These are phyloP conservation scores for Drosophila borborema DNA, from an alignment of 2,888 invertebrate genomes.

Conservation along the genomic window DNA sequence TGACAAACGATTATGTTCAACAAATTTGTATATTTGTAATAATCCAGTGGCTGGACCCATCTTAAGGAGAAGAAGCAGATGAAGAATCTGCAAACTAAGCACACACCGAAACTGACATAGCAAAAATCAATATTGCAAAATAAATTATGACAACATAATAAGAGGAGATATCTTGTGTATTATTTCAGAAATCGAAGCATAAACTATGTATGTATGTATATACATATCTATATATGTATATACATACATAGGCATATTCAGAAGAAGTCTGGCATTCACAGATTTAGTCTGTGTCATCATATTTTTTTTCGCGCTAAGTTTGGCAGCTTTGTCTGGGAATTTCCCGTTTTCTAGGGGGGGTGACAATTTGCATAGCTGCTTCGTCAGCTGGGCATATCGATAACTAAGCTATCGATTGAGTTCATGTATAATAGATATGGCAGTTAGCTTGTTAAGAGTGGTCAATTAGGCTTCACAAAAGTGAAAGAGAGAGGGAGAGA, in stretches of 20 bases:
- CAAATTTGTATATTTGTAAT: conserved; percentile 17
- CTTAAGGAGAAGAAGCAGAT: too few relatives aligned
- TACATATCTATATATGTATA: neutral
- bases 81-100: neutral
- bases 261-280: neutral
- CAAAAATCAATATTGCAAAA: conserved; percentile 1
- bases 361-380: neutral
- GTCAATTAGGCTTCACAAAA: neutral
- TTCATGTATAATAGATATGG: neutral
- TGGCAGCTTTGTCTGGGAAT: neutral
- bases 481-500: neutral
- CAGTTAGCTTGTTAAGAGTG: neutral
- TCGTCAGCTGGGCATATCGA: neutral
- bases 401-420: neutral
- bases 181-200: neutral
- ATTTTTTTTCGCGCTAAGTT: too few relatives aligned
- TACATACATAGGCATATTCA: neutral
- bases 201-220: neutral
- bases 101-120: neutral
- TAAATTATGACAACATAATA: conserved; percentile 21
- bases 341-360: neutral
- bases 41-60: conserved; percentile 27
- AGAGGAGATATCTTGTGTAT: neutral
- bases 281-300: neutral
- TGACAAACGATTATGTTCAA: neutral